Conservation (phyloP, 2,888 invertebrate genomes). For the Emmelina monodactyla region DNA sequence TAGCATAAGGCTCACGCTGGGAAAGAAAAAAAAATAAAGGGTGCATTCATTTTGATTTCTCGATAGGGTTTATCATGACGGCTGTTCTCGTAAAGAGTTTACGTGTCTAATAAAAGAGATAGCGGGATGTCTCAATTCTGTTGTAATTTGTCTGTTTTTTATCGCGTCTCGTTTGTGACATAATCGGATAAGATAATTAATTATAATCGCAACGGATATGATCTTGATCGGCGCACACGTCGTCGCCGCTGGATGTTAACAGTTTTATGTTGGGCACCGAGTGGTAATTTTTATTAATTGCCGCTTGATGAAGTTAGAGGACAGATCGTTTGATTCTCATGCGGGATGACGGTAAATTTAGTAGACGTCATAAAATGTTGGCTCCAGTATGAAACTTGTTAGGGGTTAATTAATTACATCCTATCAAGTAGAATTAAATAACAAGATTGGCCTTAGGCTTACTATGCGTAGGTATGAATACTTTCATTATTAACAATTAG, state of each 20-base stretch:
- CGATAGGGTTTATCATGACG: conserved; percentile 47
- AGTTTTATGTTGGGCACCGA: conserved; percentile 57
- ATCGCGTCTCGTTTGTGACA: conserved; percentile 49
- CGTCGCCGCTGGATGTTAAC: conserved; percentile 47
- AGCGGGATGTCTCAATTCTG: conserved; percentile 61
- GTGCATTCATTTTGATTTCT: conserved; percentile 45
- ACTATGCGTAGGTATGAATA: too few species aligned
- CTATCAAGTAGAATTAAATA: too few species aligned
- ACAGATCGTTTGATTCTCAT: conserved; percentile 31
- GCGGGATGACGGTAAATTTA: conserved; percentile 32
- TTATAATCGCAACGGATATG: conserved; percentile 42
- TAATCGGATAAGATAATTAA: conserved; percentile 65
- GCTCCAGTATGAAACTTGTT: too few species aligned
- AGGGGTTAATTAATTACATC: too few species aligned
- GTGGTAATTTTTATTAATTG: conserved; percentile 62
- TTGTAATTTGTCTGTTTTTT: conserved; percentile 56
- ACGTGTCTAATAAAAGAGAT: conserved; percentile 53
- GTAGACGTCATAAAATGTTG: too few species aligned
- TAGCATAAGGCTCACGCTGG: conserved; percentile 59
- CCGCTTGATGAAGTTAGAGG: conserved; percentile 40
- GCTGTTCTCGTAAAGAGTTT: too few species aligned
- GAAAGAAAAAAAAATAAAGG: conserved; percentile 34
- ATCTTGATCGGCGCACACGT: conserved; percentile 48
- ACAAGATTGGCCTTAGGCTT: too few species aligned
- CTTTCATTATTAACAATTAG: too few species aligned